Base-by-base conservation (phyloP, 1,140 invertebrate species). In the Drosophila bocqueti region DNA sequence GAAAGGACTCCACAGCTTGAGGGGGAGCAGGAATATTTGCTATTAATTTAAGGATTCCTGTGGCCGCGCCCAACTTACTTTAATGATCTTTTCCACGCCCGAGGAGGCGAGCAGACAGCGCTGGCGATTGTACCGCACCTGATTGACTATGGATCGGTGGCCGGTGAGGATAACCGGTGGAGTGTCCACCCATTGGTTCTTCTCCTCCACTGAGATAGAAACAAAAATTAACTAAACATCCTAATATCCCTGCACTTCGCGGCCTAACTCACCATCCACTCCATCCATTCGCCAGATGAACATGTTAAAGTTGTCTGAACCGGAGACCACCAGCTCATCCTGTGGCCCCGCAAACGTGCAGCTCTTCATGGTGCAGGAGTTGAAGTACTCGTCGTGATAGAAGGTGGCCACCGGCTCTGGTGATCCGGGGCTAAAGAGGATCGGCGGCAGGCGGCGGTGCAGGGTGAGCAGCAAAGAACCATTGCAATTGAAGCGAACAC, bases 301-400 rank as follows among this genome's bases (percentile, higher is more conserved):
- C 16, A 99, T 93, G 93, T 98, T 98, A 91, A 99, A 99, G 93
- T 99, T 98, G 94, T 99, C 98, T 0, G 98, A 99, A 8, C 96
- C 98, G 6, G 97, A 98, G 16, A 99, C 93, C 50, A 99, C 95
- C 93, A 96, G 98, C 94, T 98, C 96, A 92, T 99, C 98, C 46
- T 96, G 95, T 8, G 96, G 95, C 1, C 98, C 98, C n/a, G 97
- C 98, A 94, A 99, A 99, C 57, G 96, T 97, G 86, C 98, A 98
- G 68, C 97, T 98, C 93, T 99, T 99, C 97, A 99, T 98, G 1
- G 98, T 99, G 92, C 98, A 99, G 2, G 97, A 98, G 93, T 99
- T 99, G 80, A 98, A 98, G 93, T 99, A 99, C 65, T 97, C 97
- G 29, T 95, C 95, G 92, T 98, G 97, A 93, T 98, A 97, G 93